Evolutionary conservation across 2,113 vertebrate species (phyloP).

Genomic region (Holacanthus passer): DNA sequence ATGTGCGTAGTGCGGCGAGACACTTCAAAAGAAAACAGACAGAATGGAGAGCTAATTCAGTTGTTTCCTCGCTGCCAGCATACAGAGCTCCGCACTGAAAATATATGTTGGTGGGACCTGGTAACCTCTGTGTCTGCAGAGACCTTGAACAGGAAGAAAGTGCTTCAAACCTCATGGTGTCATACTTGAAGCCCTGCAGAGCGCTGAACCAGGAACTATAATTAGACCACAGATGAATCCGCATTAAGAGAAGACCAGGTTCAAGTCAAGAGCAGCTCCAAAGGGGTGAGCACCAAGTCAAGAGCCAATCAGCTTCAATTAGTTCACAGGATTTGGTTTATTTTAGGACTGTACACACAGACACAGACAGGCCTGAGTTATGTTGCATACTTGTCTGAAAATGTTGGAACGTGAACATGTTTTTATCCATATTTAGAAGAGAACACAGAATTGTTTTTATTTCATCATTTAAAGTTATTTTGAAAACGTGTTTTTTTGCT

Average conservation of each 20-base stretch:
- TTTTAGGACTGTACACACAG: background rate
- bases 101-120: conserved; percentile 24
- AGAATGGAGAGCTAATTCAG: conserved; percentile 54
- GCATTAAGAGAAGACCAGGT: background rate
- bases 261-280: background rate
- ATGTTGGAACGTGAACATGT: background rate
- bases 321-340: background rate
- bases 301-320: background rate
- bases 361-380: background rate
- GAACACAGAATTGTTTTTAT: background rate
- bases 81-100: conserved; percentile 36
- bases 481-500: background rate
- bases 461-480: conserved; percentile 1
- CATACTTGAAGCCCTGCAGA: background rate
- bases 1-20: conserved; percentile 61
- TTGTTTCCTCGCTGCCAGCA: conserved; percentile 50
- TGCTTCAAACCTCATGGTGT: conserved; percentile 12
- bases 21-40: conserved; percentile 71
- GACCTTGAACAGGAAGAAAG: conserved; percentile 1
- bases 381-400: background rate
- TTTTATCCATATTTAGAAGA: background rate
- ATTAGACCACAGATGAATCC: background rate
- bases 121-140: conserved; percentile 32
- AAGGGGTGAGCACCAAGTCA: background rate
- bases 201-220: background rate